Base-by-base conservation (phyloP, 2,113 vertebrate species). In the Microcebus jonahi region DNA sequence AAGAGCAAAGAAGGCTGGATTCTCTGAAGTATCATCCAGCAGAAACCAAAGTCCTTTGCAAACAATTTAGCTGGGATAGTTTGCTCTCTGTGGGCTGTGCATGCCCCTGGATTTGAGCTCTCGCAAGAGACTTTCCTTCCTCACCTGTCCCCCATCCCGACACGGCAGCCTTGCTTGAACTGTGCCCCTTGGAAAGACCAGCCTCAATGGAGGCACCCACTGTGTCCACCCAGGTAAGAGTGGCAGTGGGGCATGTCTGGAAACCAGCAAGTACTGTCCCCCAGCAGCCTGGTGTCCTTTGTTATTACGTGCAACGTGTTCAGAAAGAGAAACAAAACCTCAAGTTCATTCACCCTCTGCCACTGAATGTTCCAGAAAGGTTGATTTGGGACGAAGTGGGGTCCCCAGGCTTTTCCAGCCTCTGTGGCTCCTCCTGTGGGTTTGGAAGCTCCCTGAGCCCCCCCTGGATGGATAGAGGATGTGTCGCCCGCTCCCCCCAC, bases 231-330 rank as follows among this genome's bases (percentile, higher is more conserved):
- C 68, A 85, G 98, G 98, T 98, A 98, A 98, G 97, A 97, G 91
- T 98, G 98, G 98, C 92, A 98, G 1, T 57, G 10, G n/a, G n/a
- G 85, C 95, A 97, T 98, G 82, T 98, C 98, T 98, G 96, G 97
- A 98, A 96, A 97, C 81, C 97, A 77, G 98, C 98, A 98, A 89
- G 96, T 97, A 90, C 5, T 88, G 97, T 96, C 92, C 97, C 97
- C 75, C 0, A 92, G 97, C 42, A 97, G 97, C 82, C 90, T 53
- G 77, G n/a, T 96, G 92, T 97, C 97, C 96, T 97, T 97, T 45
- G 21, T 82, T 98, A 97, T 91, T 45, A 89, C 80, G 48, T n/a
- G 89, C 15, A 29, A 79, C 31, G 87, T 95, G 75, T 88, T 96
- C 90, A 3, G 75, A 81, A 90, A 73, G 76, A 77, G 86, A 63